Base-by-base conservation (phyloP, 2,797 vertebrate genomes). In the Galagoides demidoff region DNA sequence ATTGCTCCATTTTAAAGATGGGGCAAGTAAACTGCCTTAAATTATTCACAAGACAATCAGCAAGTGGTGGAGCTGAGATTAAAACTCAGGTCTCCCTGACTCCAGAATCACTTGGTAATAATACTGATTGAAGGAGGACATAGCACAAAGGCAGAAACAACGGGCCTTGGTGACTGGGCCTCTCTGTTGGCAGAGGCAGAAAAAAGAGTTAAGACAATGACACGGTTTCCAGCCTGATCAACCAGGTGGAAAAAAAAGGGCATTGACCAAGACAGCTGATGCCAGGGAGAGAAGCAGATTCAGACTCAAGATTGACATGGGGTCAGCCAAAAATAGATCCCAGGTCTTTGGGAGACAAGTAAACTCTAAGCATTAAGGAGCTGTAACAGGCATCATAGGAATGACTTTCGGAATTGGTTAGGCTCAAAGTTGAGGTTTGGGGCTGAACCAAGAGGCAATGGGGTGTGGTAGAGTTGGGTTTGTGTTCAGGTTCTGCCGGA, bases 241-340 rank as follows among this genome's bases (percentile, higher is more conserved):
- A 77, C 1, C 20, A 49, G 63, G 29, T 57, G 13, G 43, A 34
- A 89, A 92, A 93, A 93, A 83, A 29, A 78, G 43, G 49, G 55
- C 25, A 76, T 66, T 88, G 81, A 57, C 19, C 37, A 70, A 82
- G 64, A 57, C 19, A 71, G 73, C 49, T n/a, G 52, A 77, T 29
- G 37, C 22, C 1, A 2, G 66, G 4, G 43, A 78, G 27, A 89
- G 61, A 61, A 66, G 70, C 34, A 86, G 52, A 86, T 88, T 94
- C 83, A 37, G 57, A 79, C 27, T 83, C 29, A 70, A 92, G 91
- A 92, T 25, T 84, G 43, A 74, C 66, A 52, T 6, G 29, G 12
- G 45, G 45, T 79, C 68, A 92, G 73, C 22, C 52, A 39, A 89
- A 94, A 96, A 66, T 45, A 81, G 64, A 81, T 29, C 13, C 49